Evolutionary conservation across 92 coral and sea anemone genomes (phyloP).

Genomic region (Galaxea fascicularis): DNA sequence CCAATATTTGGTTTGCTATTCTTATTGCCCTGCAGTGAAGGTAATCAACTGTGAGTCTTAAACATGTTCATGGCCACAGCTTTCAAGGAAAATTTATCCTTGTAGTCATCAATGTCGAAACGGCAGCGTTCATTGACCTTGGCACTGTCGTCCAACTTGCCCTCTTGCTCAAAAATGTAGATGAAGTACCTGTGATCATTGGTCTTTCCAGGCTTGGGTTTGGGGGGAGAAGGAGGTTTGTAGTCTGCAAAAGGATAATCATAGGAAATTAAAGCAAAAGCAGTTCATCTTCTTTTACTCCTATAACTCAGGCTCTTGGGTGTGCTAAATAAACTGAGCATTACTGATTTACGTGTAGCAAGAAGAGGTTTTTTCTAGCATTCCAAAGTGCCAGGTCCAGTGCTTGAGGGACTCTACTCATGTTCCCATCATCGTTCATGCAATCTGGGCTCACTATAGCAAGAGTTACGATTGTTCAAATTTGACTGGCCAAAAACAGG

Average conservation of each 20-base stretch:
- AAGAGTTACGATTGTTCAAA: too few relatives aligned
- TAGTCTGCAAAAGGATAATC: slow-evolving; percentile 57
- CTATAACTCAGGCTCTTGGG: too few relatives aligned
- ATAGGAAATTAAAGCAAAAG: not conserved
- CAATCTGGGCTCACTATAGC: too few relatives aligned
- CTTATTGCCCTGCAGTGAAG: not conserved
- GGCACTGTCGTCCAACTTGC: not conserved
- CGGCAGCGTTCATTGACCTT: slow-evolving; percentile 37
- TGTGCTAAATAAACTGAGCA: too few relatives aligned
- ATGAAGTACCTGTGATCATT: slow-evolving; percentile 69
- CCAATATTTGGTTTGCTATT: too few relatives aligned
- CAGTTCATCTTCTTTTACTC: too few relatives aligned
- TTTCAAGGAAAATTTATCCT: not conserved
- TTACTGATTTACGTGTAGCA: too few relatives aligned
- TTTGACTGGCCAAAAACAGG: too few relatives aligned
- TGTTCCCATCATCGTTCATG: too few relatives aligned
- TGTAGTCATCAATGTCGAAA: slow-evolving; percentile 62
- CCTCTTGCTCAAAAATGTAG: slow-evolving; percentile 57
- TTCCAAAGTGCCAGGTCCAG: too few relatives aligned
- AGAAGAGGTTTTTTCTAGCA: too few relatives aligned
- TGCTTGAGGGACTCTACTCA: too few relatives aligned
- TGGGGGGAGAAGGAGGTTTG: slow-evolving; percentile 78
- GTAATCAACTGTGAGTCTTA: slow-evolving; percentile 39
- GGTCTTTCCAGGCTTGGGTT: slow-evolving; percentile 27
- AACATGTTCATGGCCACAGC: slow-evolving; percentile 78